These are phyloP conservation scores for Coelopa pilipes DNA, from an alignment of 2,888 invertebrate species.

Conservation along the genomic window DNA sequence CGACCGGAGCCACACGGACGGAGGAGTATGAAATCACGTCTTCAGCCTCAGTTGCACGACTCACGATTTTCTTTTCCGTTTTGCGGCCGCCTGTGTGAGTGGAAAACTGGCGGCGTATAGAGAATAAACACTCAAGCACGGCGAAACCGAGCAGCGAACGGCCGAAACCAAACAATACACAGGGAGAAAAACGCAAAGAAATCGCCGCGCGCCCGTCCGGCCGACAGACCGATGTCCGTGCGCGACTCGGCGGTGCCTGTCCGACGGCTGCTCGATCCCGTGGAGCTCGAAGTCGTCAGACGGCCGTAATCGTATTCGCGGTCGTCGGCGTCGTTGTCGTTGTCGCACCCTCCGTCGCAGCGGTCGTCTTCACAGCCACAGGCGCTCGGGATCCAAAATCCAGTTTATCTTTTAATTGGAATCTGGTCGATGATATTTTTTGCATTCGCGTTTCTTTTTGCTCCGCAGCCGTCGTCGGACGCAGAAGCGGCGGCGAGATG, in stretches of 20 bases:
- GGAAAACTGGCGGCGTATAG: constrained; percentile 20
- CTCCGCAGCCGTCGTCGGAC: background rate
- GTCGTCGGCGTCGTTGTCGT: too few species aligned
- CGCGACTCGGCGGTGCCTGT: constrained; percentile 17
- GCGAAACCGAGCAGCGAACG: background rate
- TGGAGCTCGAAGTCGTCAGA: background rate
- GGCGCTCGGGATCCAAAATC: constrained; percentile 19
- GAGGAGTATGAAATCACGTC: constrained; percentile 31
- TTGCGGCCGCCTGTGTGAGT: constrained; percentile 15
- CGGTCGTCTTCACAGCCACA: constrained; percentile 9
- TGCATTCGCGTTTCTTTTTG: constrained; percentile 10
- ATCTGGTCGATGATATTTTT: constrained; percentile 14
- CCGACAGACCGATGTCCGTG: background rate
- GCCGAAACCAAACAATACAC: constrained; percentile 7
- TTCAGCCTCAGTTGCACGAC: constrained; percentile 29
- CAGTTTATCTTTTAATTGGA: constrained; percentile 27
- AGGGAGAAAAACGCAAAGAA: constrained; percentile 12
- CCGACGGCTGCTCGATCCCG: background rate
- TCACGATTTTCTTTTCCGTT: constrained; percentile 35
- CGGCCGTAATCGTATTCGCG: background rate
- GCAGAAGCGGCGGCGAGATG: background rate
- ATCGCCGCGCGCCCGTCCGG: background rate
- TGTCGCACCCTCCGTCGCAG: background rate
- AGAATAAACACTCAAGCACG: constrained; percentile 15
- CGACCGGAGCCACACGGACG: constrained; percentile 36